Evolutionary conservation across 2,797 vertebrate genomes (phyloP), one percentile per base, ranked within the genome.

Genomic region (Distichodus sexfasciatus): DNA sequence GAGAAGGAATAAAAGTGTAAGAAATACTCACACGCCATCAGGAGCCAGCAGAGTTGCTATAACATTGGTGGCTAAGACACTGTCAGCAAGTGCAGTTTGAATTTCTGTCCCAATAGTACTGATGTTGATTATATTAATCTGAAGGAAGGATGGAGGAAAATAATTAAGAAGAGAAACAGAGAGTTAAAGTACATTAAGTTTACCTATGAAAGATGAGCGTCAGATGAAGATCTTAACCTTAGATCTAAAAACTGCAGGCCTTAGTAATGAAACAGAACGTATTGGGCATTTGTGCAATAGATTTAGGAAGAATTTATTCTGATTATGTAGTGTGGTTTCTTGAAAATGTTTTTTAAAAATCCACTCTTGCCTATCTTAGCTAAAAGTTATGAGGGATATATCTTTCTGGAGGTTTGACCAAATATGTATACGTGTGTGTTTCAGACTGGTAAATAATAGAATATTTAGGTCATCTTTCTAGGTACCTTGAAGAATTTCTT

Each of bases 71-170:
- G 91, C 92, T 2, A 90, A 80, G 29, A 92, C 80, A 21, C 88
- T 90, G 82, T 93, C 92, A 5, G 75, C 66, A 11, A 90, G 72
- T 10, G 87, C 84, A 1, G 78, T 82, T 62, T 92, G 86, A 74
- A 93, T 90, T 76, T 91, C 89, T 19, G 82, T 75, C 0, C 88
- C 87, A 15, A 93, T 81, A 0, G 85, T 90, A 0, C 81, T 84
- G 23, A 87, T 85, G 76, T 79, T 89, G 26, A 93, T 90, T 43
- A 87, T 91, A 76, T 92, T 92, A 15, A 93, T 88, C 92, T 92
- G n/a, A n/a, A n/a, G n/a, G n/a, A 78, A 1, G 44, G 19, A 74
- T 36, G 48, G 23, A 48, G 47, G 11, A 4, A 40, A 6, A 65
- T 12, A 50, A 33, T 2, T 15, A 26, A 8, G 15, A 38, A 29